A percentile compares a stretch with the other conserved stretches of the same genome.
Evolutionary conservation across 2,797 vertebrate genomes (phyloP).

Genomic region (Emys orbicularis): DNA sequence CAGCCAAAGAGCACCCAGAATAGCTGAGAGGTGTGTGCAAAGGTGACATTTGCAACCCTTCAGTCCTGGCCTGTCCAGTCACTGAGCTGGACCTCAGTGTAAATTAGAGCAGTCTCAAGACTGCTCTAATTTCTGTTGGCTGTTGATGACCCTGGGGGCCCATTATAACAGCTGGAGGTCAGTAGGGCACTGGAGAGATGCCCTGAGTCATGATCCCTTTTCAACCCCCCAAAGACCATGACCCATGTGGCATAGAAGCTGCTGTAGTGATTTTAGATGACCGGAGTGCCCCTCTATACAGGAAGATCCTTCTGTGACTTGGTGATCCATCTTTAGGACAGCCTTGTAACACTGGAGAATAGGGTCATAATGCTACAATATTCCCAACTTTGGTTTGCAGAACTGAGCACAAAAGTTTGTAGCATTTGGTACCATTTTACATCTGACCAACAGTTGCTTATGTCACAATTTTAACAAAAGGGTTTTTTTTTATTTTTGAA

Average conservation of each 20-base stretch:
- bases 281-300: rapidly evolving
- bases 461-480: neutral
- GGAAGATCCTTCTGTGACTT: neutral
- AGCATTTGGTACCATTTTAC: neutral
- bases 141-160: neutral
- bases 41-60: neutral
- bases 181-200: neutral
- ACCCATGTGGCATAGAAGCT: neutral
- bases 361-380: neutral
- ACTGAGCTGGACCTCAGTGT: neutral
- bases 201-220: neutral
- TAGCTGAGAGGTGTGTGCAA: neutral
- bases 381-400: neutral
- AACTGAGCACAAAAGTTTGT: neutral
- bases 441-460: neutral
- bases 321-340: neutral
- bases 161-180: neutral
- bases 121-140: neutral
- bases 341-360: neutral
- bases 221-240: neutral
- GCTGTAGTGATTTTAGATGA: neutral
- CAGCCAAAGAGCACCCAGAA: neutral
- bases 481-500: neutral
- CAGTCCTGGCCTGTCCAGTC: neutral
- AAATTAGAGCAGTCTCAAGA: neutral